Percentiles rank a stretch among this genome's conserved stretches.
These are phyloP conservation scores for Blastobasis adustella DNA, from an alignment of 2,888 invertebrate species.

Conservation along the genomic window DNA sequence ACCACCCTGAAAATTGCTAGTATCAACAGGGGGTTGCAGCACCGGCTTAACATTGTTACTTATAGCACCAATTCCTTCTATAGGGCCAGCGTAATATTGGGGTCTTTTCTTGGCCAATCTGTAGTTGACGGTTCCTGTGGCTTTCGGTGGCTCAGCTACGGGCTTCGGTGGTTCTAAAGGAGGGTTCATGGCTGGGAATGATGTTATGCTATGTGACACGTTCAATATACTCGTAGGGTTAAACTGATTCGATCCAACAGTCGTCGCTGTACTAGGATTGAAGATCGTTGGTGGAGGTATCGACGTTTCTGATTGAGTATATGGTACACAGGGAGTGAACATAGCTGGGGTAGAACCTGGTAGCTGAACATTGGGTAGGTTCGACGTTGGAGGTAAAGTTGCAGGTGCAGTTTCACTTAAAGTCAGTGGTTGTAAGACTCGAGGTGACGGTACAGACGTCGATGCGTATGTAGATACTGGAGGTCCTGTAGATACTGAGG, in stretches of 20 bases:
- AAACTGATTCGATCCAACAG: neutral
- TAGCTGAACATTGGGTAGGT: neutral
- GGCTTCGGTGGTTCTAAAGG: constrained; percentile 29
- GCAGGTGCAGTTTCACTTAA: neutral
- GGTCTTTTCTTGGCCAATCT: constrained; percentile 60
- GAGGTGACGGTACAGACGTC: neutral
- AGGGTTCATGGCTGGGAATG: neutral
- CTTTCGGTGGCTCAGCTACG: constrained; percentile 50
- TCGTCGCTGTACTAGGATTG: constrained; percentile 17
- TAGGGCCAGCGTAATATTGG: constrained; percentile 67
- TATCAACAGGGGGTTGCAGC: constrained; percentile 28
- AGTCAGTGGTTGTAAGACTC: no score
- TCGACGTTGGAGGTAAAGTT: neutral
- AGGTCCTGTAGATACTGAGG: neutral
- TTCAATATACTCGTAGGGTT: neutral
- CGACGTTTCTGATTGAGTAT: neutral
- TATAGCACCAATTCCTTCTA: constrained; percentile 55
- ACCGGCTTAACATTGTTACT: constrained; percentile 55
- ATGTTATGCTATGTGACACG: neutral
- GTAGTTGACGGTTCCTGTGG: constrained; percentile 38
- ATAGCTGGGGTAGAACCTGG: neutral
- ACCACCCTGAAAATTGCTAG: constrained; percentile 37
- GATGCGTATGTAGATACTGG: neutral
- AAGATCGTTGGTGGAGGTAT: constrained; percentile 23
- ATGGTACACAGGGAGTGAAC: neutral